phyloP scores from a whole-genome alignment of 64 coral and sea anemone species.

The Platygyra sinensis region DNA sequence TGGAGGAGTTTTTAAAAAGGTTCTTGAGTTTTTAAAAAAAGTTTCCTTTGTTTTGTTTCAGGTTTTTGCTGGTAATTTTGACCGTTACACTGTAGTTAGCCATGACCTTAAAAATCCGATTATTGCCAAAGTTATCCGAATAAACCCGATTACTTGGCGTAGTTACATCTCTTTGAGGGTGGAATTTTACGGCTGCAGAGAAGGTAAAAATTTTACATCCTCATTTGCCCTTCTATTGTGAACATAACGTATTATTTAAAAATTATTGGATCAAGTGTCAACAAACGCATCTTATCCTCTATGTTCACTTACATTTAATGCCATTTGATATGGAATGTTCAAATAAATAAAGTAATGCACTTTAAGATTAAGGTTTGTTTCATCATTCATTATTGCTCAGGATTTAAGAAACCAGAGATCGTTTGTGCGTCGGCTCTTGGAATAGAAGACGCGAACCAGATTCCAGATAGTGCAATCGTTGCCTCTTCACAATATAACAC shows the following conservation, averaged over 20 bases:
- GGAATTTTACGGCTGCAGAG: constrained; percentile 18
- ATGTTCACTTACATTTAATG: too few relatives aligned
- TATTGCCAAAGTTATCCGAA: not conserved
- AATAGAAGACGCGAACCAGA: not conserved
- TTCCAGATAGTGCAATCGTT: not conserved
- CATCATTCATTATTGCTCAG: not conserved
- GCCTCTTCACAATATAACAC: not conserved
- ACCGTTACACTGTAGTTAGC: not conserved
- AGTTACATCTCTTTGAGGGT: not conserved
- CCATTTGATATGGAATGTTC: too few relatives aligned
- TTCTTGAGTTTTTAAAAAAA: too few relatives aligned
- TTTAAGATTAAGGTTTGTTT: too few relatives aligned
- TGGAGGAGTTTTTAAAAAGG: too few relatives aligned
- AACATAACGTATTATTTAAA: too few relatives aligned
- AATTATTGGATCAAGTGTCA: too few relatives aligned
- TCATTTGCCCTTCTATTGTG: too few relatives aligned
- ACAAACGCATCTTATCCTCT: too few relatives aligned
- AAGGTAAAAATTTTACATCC: not conserved
- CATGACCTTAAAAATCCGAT: constrained; percentile 4
- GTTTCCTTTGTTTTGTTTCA: not conserved
- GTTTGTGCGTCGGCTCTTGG: not conserved
- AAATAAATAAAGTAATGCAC: too few relatives aligned
- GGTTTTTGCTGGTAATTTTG: constrained; percentile 5
- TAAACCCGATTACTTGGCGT: not conserved
- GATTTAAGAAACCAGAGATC: not conserved